Evolutionary conservation across 2,113 vertebrate genomes (phyloP).

Genomic region (Pheucticus melanocephalus): DNA sequence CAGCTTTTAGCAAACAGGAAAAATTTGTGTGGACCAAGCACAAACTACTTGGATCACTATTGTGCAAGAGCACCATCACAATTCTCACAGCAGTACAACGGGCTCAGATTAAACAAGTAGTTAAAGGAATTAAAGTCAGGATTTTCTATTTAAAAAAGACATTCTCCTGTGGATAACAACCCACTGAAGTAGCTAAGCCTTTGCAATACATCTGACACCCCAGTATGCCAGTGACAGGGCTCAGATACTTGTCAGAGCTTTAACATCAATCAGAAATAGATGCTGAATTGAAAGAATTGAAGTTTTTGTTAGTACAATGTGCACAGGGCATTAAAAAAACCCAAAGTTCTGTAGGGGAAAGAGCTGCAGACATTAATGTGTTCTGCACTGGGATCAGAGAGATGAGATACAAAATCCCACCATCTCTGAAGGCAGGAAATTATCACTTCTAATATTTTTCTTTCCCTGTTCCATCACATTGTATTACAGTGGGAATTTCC

Average conservation of each 20-base stretch:
- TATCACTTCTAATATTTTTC: neutral
- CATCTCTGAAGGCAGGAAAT: neutral
- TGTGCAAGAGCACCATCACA: neutral
- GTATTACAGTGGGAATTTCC: neutral
- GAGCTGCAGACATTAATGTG: neutral
- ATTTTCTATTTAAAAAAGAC: neutral
- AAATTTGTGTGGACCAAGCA: neutral
- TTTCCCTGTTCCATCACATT: neutral
- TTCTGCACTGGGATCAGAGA: neutral
- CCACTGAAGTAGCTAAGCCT: neutral
- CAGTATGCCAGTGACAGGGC: neutral
- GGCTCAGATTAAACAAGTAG: neutral
- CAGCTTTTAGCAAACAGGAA: neutral
- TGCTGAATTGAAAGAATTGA: neutral
- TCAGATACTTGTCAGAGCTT: neutral
- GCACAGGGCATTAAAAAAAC: accelerated
- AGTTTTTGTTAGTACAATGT: neutral
- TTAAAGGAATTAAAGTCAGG: neutral
- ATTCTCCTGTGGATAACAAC: neutral
- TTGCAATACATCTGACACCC: neutral
- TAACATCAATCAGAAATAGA: neutral
- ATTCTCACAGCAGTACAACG: neutral
- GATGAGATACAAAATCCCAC: neutral
- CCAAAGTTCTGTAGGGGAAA: neutral
- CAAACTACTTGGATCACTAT: neutral